phyloP scores from a whole-genome alignment of 2,888 invertebrate species.

The Cybosia mesomella region DNA sequence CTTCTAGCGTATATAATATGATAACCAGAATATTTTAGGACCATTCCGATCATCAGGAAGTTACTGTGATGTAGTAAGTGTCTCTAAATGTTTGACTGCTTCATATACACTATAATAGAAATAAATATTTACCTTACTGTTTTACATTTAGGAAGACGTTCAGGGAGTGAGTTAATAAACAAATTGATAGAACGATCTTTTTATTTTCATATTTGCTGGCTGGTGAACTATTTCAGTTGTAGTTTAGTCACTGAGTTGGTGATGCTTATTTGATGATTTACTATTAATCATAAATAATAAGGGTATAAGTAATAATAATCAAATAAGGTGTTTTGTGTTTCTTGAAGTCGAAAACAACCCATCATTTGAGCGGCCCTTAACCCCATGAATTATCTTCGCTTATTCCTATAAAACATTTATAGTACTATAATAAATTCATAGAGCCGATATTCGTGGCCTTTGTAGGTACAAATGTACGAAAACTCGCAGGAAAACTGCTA shows the following conservation, averaged over 20 bases:
- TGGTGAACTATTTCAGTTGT: no score
- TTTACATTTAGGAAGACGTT: background rate
- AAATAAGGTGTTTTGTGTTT: background rate
- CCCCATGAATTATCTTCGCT: background rate
- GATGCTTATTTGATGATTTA: background rate
- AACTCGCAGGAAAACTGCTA: conserved; percentile 25
- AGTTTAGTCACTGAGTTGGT: background rate
- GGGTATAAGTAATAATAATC: no score
- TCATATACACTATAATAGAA: background rate
- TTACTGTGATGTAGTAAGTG: background rate
- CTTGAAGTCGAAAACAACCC: background rate
- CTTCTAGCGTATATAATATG: background rate
- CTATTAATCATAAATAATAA: no score
- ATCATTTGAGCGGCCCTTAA: background rate
- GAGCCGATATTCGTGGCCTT: background rate
- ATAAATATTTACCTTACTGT: background rate
- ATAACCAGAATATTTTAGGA: background rate
- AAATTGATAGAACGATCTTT: background rate
- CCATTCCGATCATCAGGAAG: background rate
- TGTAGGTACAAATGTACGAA: background rate
- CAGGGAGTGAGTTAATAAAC: conserved; percentile 2
- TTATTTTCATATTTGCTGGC: no score
- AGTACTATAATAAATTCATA: background rate
- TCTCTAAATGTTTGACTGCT: background rate
- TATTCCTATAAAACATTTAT: background rate